Conservation (phyloP, 2,888 invertebrate genomes). For the Zhengitettix transpicula region DNA sequence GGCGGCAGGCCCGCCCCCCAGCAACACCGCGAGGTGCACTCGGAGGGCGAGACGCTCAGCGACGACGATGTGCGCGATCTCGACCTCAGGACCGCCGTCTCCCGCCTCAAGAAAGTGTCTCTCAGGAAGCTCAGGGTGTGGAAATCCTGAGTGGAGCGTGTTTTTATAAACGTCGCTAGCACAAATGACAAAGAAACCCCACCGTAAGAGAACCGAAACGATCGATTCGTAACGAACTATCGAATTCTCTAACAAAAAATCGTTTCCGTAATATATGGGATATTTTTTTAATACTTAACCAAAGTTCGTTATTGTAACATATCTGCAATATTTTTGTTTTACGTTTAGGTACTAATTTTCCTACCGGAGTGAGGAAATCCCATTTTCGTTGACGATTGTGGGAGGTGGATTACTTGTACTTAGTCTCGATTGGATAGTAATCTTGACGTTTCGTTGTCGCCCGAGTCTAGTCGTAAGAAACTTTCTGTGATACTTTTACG, state of each 20-base stretch:
- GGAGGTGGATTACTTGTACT: background rate
- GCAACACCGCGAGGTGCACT: conserved; percentile 46
- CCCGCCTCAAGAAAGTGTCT: conserved; percentile 62
- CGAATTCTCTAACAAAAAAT: no score
- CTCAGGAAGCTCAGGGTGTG: conserved; percentile 61
- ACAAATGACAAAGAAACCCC: no score
- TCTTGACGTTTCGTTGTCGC: conserved; percentile 9
- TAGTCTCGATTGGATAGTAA: background rate
- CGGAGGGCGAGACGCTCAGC: conserved; percentile 51
- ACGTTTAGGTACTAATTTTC: background rate
- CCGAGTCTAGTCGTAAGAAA: conserved; percentile 20
- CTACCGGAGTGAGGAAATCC: background rate
- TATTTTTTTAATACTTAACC: background rate
- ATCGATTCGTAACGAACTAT: no score
- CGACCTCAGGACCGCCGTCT: conserved; percentile 56
- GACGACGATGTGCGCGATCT: conserved; percentile 43
- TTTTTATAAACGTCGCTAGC: no score
- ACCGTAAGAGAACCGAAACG: no score
- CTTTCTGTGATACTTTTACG: conserved; percentile 19
- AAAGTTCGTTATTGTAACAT: conserved; percentile 1
- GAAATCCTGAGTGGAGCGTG: conserved; percentile 41
- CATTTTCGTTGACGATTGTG: background rate
- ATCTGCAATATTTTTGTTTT: background rate
- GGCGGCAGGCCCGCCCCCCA: conserved; percentile 27
- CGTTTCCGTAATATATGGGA: background rate